Evolutionary conservation across 2,888 invertebrate species (phyloP), one percentile per base, ranked within the genome.

Genomic region (Ashinkailepas kermadecensis): DNA sequence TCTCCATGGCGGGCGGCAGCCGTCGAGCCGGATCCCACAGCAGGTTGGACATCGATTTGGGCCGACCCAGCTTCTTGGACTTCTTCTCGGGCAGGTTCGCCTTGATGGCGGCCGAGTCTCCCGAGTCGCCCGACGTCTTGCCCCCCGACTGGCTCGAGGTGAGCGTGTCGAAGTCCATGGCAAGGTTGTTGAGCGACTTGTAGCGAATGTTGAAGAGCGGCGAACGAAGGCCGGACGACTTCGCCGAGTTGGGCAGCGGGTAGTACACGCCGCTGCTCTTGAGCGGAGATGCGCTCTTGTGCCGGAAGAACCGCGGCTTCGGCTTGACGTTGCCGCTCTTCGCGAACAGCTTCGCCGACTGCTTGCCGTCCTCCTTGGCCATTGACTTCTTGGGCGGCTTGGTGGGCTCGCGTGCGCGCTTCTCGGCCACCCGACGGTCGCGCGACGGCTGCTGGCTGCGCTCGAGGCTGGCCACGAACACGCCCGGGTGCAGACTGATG

Each of bases 131-230:
- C 18, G 95, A 95, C 10, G 94, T 94, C 81, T 94, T 90, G 1
- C 95, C 95, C 64, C 95, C 95, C 57, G 95, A 95, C 88, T 95
- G 94, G 87, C 95, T 95, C 67, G 95, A 95, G 87, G 95, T 94
- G 84, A 95, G 89, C 23, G 95, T 95, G 86, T 93, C 93, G 67
- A 92, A 88, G 85, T 92, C 92, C 91, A 92, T 92, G 21, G 85
- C 84, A 54, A 86, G 83, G 83, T 86, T 86, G 23, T 85, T 86
- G 56, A 87, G 91, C 91, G 87, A 86, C 83, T 86, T 86, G 83
- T 86, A 89, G 39, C 93, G 90, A 85, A 93, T 93, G 86, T 93
- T 93, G 88, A 93, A 93, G 81, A 94, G 89, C 0, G 93, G 93
- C 13, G 93, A 93, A 39, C 39, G 39, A 83, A 93, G 92, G 3